Conservation (phyloP, 2,113 vertebrate genomes). For the Silurus glanis region DNA sequence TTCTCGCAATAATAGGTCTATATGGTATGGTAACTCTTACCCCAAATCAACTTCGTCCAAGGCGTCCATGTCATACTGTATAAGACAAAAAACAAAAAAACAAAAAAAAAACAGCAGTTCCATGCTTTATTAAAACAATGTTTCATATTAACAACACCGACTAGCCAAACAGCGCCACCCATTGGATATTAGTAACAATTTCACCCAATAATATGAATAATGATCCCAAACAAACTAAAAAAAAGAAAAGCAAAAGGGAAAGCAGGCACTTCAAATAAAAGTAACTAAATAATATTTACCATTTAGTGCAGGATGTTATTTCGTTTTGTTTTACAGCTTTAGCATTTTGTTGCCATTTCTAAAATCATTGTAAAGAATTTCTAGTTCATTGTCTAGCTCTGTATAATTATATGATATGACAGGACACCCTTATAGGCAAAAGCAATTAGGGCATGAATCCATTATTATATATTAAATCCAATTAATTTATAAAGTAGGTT, state of each 20-base stretch:
- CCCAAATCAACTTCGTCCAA: too few species aligned
- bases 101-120: not conserved
- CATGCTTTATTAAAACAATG: not conserved
- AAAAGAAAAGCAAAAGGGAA: not conserved
- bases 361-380: not conserved
- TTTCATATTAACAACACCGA: not conserved
- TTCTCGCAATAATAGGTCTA: too few species aligned
- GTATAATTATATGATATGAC: not conserved
- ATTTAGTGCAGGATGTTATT: not conserved
- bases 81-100: not conserved
- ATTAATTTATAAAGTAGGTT: not conserved
- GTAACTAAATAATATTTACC: not conserved
- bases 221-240: not conserved
- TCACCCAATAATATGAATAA: not conserved
- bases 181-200: not conserved
- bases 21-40: not conserved
- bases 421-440: not conserved
- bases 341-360: not conserved
- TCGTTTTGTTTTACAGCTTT: not conserved
- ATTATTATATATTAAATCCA: too few species aligned
- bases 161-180: constrained; percentile 17
- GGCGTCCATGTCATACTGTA: too few species aligned
- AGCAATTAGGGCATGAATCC: not conserved
- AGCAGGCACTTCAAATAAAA: not conserved
- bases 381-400: not conserved